A percentile compares a stretch with the other conserved stretches of the same genome.
These are phyloP conservation scores for Thripadectes ignobilis DNA, from an alignment of 2,797 vertebrate species.

Conservation along the genomic window DNA sequence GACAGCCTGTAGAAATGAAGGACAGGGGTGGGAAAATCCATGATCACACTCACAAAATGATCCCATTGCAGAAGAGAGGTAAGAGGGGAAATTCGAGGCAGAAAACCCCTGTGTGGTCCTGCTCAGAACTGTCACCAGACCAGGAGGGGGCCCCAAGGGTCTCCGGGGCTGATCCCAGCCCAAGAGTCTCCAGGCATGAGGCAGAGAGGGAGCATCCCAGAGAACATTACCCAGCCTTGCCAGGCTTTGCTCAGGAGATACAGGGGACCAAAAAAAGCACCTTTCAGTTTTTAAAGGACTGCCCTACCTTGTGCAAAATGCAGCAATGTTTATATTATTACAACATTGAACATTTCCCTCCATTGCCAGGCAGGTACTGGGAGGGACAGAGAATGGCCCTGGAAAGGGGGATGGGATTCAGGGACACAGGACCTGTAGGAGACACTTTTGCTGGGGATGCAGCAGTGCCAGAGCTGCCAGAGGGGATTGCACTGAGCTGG, in stretches of 20 bases:
- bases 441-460: too few species aligned
- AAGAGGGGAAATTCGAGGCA: not conserved
- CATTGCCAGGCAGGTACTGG: accelerated
- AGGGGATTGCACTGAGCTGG: too few species aligned
- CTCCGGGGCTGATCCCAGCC: not conserved
- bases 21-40: not conserved
- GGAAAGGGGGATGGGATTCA: too few species aligned
- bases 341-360: not conserved
- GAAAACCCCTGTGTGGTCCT: not conserved
- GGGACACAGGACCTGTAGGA: too few species aligned
- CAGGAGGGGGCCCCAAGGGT: accelerated
- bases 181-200: not conserved
- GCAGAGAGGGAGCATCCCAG: not conserved
- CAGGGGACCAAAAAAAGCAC: not conserved
- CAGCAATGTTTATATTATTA: too few species aligned
- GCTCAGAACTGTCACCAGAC: not conserved
- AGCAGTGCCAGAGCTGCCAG: too few species aligned
- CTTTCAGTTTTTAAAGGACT: not conserved
- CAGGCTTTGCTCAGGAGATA: not conserved
- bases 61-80: not conserved
- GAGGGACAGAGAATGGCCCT: not conserved
- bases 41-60: not conserved
- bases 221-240: not conserved
- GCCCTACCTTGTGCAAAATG: not conserved
- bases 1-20: not conserved